Conservation (phyloP, 2,797 vertebrate species). For the Characodon lateralis region DNA sequence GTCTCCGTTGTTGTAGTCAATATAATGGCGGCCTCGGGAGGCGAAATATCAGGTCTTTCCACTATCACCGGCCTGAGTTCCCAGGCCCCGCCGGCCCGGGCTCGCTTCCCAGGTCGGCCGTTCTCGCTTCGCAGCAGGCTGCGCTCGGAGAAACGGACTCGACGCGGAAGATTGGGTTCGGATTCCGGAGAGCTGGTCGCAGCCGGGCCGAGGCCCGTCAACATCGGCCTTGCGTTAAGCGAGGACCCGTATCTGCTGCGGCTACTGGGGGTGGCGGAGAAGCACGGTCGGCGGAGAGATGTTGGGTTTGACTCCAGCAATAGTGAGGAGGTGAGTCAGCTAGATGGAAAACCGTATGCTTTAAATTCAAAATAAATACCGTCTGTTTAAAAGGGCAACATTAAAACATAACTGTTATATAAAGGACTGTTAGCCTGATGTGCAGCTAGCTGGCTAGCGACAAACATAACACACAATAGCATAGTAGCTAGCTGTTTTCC, state of each 20-base stretch:
- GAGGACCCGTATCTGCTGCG: slow-evolving; percentile 84
- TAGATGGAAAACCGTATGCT: neutral
- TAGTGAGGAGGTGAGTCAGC: slow-evolving; percentile 81
- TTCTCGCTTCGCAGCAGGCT: slow-evolving; percentile 72
- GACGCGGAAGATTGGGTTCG: slow-evolving; percentile 71
- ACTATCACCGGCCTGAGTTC: slow-evolving; percentile 63
- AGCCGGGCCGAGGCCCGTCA: slow-evolving; percentile 81
- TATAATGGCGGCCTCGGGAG: slow-evolving; percentile 92
- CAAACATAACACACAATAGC: slow-evolving; percentile 21
- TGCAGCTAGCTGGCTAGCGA: slow-evolving; percentile 43
- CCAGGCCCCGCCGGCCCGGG: slow-evolving; percentile 70
- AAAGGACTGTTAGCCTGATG: slow-evolving; percentile 48
- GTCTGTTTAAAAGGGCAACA: neutral
- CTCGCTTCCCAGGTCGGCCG: slow-evolving; percentile 88
- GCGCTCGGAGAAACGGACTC: slow-evolving; percentile 76
- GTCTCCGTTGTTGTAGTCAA: slow-evolving; percentile 83
- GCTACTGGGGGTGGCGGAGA: slow-evolving; percentile 82
- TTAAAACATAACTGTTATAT: slow-evolving; percentile 15
- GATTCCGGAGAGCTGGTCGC: slow-evolving; percentile 64
- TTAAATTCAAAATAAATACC: neutral
- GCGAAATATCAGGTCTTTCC: slow-evolving; percentile 82
- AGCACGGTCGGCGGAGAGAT: slow-evolving; percentile 80
- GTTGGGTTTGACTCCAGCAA: slow-evolving; percentile 82
- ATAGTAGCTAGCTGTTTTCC: slow-evolving; percentile 8
- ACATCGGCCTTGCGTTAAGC: slow-evolving; percentile 79